phyloP scores from a whole-genome alignment of 2,797 vertebrate genomes.

The Clamator glandarius region DNA sequence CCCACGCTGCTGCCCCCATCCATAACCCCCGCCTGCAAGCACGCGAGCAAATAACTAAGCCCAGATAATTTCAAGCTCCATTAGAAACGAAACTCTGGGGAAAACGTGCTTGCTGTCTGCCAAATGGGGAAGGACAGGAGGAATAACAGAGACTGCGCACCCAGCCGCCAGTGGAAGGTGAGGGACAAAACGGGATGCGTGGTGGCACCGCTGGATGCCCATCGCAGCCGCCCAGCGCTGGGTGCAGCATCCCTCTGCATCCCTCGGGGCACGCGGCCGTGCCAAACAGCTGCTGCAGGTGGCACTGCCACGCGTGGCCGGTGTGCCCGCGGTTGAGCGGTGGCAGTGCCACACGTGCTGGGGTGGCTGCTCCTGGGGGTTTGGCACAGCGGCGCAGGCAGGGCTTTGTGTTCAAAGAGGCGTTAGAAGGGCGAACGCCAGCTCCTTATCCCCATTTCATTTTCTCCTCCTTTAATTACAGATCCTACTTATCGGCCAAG shows the following conservation, averaged over 20 bases:
- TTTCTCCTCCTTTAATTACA: slow-evolving; percentile 72
- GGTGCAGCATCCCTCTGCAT: not conserved
- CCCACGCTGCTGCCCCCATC: not conserved
- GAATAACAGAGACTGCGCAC: not conserved
- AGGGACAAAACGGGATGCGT: not conserved
- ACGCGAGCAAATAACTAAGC: slow-evolving; percentile 16
- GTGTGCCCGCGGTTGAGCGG: no score
- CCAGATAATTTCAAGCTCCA: slow-evolving; percentile 70
- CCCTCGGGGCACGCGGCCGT: rapidly evolving
- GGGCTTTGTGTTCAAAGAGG: slow-evolving; percentile 53
- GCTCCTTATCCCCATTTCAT: slow-evolving; percentile 60
- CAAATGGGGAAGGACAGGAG: slow-evolving; percentile 44
- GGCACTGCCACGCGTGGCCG: no score
- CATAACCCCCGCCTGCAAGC: not conserved
- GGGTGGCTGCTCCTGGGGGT: not conserved
- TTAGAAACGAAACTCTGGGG: slow-evolving; percentile 45
- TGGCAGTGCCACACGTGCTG: rapidly evolving
- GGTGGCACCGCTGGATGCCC: not conserved
- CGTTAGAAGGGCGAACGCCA: not conserved
- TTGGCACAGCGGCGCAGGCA: not conserved
- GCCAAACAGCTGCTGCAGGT: not conserved
- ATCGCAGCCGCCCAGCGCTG: rapidly evolving
- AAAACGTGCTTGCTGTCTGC: not conserved
- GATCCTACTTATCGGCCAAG: slow-evolving; percentile 65
- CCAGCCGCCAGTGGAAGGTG: not conserved